Evolutionary conservation across 1,140 invertebrate genomes (phyloP).

Genomic region (Gryllus bimaculatus): DNA sequence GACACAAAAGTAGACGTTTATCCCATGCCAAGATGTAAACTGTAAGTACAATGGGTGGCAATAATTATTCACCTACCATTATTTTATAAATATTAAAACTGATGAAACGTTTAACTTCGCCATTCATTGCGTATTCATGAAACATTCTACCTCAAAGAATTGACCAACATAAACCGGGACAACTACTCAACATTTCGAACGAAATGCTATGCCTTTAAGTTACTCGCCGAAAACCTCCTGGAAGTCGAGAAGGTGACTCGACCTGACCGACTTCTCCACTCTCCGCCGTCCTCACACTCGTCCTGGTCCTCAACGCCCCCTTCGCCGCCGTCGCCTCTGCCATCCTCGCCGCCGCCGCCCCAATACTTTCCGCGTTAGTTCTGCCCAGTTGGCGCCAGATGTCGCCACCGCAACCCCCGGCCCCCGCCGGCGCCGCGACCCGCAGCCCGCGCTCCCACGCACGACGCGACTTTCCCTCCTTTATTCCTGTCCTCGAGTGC

Average conservation of each 20-base stretch:
- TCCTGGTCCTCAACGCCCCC: background rate
- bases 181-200: too few species aligned
- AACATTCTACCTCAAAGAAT: too few species aligned
- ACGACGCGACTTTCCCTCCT: background rate
- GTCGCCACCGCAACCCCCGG: background rate
- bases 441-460: background rate
- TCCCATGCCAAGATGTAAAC: too few species aligned
- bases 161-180: too few species aligned
- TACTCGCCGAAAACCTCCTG: too few species aligned
- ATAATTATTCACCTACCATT: too few species aligned
- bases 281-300: background rate
- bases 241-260: background rate
- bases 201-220: too few species aligned
- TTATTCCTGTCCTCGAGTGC: background rate
- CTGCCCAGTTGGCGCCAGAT: background rate
- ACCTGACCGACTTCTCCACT: background rate
- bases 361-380: conserved; percentile 1
- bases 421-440: background rate
- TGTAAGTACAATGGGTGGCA: too few species aligned
- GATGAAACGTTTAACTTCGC: too few species aligned
- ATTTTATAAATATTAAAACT: too few species aligned
- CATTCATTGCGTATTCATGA: too few species aligned
- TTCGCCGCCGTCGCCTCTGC: background rate
- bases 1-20: too few species aligned
- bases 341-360: background rate